Evolutionary conservation across 2,888 invertebrate genomes (phyloP).

Genomic region (Liposcelis brunnea): DNA sequence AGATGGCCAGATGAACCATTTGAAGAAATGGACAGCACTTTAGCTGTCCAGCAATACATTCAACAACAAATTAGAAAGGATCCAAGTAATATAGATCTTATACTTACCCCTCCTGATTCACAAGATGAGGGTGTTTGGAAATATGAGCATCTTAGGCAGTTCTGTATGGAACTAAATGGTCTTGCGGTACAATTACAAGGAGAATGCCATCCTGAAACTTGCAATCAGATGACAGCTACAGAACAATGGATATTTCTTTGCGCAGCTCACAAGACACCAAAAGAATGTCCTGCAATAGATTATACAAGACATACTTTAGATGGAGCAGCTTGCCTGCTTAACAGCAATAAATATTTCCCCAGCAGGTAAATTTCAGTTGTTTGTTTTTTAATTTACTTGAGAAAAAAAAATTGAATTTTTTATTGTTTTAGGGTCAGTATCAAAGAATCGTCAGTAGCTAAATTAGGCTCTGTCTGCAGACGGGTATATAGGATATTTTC

Average conservation of each 20-base stretch:
- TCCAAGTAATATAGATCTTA: constrained; percentile 82
- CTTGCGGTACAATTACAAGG: constrained; percentile 81
- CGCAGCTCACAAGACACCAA: constrained; percentile 99
- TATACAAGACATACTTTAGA: constrained; percentile 97
- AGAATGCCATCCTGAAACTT: constrained; percentile 92
- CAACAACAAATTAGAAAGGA: constrained; percentile 92
- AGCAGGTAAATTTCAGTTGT: constrained; percentile 62
- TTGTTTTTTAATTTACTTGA: constrained; percentile 11
- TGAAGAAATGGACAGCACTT: constrained; percentile 98
- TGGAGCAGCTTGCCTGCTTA: constrained; percentile 94
- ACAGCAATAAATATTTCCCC: constrained; percentile 99
- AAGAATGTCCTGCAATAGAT: constrained; percentile 99
- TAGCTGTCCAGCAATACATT: constrained; percentile 97
- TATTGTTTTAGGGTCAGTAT: constrained; percentile 86
- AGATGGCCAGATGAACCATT: constrained; percentile 96
- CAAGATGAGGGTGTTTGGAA: constrained; percentile 99
- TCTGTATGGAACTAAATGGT: constrained; percentile 99
- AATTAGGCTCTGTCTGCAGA: constrained; percentile 95
- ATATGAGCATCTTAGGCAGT: constrained; percentile 97
- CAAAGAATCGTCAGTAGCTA: constrained; percentile 96
- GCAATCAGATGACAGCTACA: constrained; percentile 99
- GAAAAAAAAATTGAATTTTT: no score
- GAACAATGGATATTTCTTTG: constrained; percentile 99
- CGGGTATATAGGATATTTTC: constrained; percentile 98
- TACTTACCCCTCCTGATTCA: constrained; percentile 88